Conservation (phyloP, 1,140 invertebrate genomes). For the Drosophila sechellia region DNA sequence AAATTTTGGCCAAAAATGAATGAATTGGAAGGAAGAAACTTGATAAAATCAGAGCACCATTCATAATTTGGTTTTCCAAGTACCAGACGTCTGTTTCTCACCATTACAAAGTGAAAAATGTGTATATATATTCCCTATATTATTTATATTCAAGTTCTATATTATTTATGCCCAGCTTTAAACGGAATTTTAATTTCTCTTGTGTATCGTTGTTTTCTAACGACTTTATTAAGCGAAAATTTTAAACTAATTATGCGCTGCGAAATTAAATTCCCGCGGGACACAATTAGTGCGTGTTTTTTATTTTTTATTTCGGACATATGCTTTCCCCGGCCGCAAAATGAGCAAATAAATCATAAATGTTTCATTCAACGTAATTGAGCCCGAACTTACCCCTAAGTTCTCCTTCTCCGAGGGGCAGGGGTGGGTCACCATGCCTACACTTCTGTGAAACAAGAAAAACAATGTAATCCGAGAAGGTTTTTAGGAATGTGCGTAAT, state of each 20-base stretch:
- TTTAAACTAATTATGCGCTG: slow-evolving; percentile 34
- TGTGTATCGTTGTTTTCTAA: not conserved
- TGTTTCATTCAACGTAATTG: slow-evolving; percentile 75
- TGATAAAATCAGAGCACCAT: slow-evolving; percentile 25
- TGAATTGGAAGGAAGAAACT: slow-evolving; percentile 11
- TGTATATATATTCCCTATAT: too few relatives aligned
- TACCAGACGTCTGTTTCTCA: not conserved
- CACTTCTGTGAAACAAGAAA: slow-evolving; percentile 57
- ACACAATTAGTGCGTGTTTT: slow-evolving; percentile 64
- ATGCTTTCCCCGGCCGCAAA: slow-evolving; percentile 65
- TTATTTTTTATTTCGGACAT: slow-evolving; percentile 59
- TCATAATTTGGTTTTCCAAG: not conserved
- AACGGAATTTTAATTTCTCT: too few relatives aligned
- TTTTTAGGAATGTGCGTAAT: slow-evolving; percentile 59
- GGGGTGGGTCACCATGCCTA: slow-evolving; percentile 35
- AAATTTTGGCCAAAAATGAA: slow-evolving; percentile 4
- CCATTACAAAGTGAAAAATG: too few relatives aligned
- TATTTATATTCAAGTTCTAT: too few relatives aligned
- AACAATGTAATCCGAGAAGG: slow-evolving; percentile 70
- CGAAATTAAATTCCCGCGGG: slow-evolving; percentile 49
- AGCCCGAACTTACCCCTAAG: slow-evolving; percentile 57
- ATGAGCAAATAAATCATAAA: slow-evolving; percentile 83
- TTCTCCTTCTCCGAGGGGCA: slow-evolving; percentile 33
- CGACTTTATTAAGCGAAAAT: slow-evolving; percentile 44
- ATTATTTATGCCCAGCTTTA: too few relatives aligned